Evolutionary conservation across 2,888 invertebrate species (phyloP), one percentile per base, ranked within the genome.

Genomic region (Papilio gigon): DNA sequence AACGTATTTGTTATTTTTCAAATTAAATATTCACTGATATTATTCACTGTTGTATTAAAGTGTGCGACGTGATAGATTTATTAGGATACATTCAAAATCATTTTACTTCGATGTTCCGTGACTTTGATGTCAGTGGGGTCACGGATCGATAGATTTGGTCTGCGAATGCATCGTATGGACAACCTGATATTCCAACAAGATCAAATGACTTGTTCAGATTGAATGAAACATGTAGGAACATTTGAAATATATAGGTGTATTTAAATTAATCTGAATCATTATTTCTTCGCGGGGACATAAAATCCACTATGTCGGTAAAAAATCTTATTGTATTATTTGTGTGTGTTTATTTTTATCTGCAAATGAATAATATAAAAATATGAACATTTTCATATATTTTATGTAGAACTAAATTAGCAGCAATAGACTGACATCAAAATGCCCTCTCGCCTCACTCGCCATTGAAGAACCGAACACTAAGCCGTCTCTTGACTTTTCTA

Each of bases 61-160:
- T n/a, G n/a, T n/a, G n/a, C n/a, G n/a, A n/a, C n/a, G n/a, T n/a
- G n/a, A n/a, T n/a, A n/a, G 33, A 33, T 33, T 8, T 33, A 33
- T 8, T 33, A 33, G 33, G 33, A 33, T n/a, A 6, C 20, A 66
- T 60, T 40, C 37, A 50, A 37, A 60, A 25, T 17, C 3, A 25
- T n/a, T 58, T 42, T 17, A 58, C 42, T 25, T 53, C 42, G 25
- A 44, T n/a, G 58, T 67, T 56, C 44, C 62, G 63, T 58, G 63
- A 56, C 27, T 35, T 58, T 35, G 35, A 17, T 61, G n/a, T 62
- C 44, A 42, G 40, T 56, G 62, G 40, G 56, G 61, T 67, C 67
- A 67, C 33, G 30, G 53, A 56, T 62, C 62, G 67, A 44, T 67
- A 62, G 56, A 61, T 56, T 67, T n/a, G n/a, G 59, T 33, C 22